Evolutionary conservation across 2,797 vertebrate species (phyloP), one percentile per base, ranked within the genome.

Genomic region (Falco biarmicus): DNA sequence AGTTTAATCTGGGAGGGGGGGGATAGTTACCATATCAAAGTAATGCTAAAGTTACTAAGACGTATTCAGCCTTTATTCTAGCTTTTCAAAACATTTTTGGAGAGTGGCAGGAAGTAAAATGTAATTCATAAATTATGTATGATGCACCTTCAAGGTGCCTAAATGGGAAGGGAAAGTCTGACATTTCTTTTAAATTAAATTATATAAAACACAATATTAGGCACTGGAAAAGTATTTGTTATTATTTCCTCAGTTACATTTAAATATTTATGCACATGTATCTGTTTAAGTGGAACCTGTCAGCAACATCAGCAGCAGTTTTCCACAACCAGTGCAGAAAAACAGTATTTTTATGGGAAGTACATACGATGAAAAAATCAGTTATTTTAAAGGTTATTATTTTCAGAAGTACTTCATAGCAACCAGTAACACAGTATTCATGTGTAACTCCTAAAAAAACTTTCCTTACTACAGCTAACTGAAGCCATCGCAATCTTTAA

Each of bases 121-220:
- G 18, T 9, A 47, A 59, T 63, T 65, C 4, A n/a, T 75, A 66
- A 70, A 71, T 53, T 43, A 60, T 6, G 7, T 32, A 13, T 54
- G 12, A 12, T 47, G 9, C 13, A 32, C 17, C 65, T 94, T 77
- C 28, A 78, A 50, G 11, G 5, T 68, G 10, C 4, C 7, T 90
- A 32, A 77, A 68, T 19, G 63, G 11, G 3, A 6, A 82, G 5
- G 6, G 10, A 37, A 5, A 73, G 6, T 32, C 22, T 64, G 31
- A 69, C 16, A 70, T 81, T 84, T 11, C 9, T 97, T 96, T 96
- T 78, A 71, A 95, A 84, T 76, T 54, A 84, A 95, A 74, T 70
- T 64, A 70, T 9, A 28, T 19, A 53, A 51, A 70, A 9, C 24
- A 51, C 9, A 75, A 18, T 69, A 10, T 29, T 56, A 32, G 54